These are phyloP conservation scores for Ptychobarbus kaznakovi DNA, from an alignment of 2,797 vertebrate genomes.

Conservation along the genomic window DNA sequence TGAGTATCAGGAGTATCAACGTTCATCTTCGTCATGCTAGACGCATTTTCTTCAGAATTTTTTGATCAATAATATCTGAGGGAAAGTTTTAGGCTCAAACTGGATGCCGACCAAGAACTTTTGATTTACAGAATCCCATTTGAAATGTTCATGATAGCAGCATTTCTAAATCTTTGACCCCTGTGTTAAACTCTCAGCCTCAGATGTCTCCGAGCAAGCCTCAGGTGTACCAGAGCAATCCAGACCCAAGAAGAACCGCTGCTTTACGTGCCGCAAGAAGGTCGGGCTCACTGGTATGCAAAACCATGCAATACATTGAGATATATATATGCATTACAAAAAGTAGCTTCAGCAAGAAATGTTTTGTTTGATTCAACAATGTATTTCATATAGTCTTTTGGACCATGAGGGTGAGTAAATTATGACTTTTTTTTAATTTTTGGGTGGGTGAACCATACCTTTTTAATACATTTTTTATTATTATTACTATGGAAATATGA, in stretches of 20 bases:
- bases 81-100: background rate
- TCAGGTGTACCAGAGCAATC: constrained; percentile 80
- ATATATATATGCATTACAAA: too few species aligned
- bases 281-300: constrained; percentile 88
- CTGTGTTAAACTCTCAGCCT: constrained; percentile 28
- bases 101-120: too few species aligned
- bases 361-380: too few species aligned
- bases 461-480: too few species aligned
- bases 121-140: background rate
- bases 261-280: constrained; percentile 89
- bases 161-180: constrained; percentile 13
- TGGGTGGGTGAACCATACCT: too few species aligned
- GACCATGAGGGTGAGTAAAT: too few species aligned
- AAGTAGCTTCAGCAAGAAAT: too few species aligned
- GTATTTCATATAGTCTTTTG: too few species aligned
- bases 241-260: constrained; percentile 86
- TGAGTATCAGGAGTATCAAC: constrained; percentile 16
- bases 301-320: background rate
- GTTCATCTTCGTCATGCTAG: background rate
- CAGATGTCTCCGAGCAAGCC: constrained; percentile 66
- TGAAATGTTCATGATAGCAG: background rate
- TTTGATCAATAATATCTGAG: background rate
- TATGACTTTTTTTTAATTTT: too few species aligned
- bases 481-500: too few species aligned
- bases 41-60: background rate